Conservation (phyloP, 30 jellyfish, hydroid and myxozoan genomes). For the Morbakka virulenta region DNA sequence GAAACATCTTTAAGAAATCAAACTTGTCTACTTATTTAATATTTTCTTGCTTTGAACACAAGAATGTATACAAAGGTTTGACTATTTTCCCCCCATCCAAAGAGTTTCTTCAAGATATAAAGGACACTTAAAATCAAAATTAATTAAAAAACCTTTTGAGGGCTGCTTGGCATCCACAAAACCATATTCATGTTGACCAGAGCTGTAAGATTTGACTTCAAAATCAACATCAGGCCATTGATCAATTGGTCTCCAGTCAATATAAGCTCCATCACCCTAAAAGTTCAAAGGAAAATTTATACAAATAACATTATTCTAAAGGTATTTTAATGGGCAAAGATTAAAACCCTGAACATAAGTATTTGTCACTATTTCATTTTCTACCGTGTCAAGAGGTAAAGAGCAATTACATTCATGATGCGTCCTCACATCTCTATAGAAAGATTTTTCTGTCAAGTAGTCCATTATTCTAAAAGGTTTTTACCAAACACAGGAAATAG, state of each 20-base stretch:
- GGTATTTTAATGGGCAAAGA: too few species aligned
- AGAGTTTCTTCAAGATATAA: too few species aligned
- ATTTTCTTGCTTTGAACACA: too few species aligned
- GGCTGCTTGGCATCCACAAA: constrained; percentile 72
- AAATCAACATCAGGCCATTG: constrained; percentile 66
- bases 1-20: too few species aligned
- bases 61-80: too few species aligned
- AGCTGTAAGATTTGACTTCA: constrained; percentile 66
- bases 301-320: too few species aligned
- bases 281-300: neutral
- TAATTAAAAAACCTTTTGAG: constrained; percentile 36
- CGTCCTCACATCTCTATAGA: neutral
- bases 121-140: too few species aligned
- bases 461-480: neutral
- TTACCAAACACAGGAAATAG: neutral
- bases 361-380: too few species aligned
- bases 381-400: neutral
- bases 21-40: too few species aligned
- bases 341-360: too few species aligned
- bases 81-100: too few species aligned
- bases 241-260: constrained; percentile 78
- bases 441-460: neutral
- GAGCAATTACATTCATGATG: neutral
- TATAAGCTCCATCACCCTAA: constrained; percentile 65
- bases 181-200: constrained; percentile 82